Base-by-base conservation (phyloP, 2,888 invertebrate genomes). In the Patella pellucida region DNA sequence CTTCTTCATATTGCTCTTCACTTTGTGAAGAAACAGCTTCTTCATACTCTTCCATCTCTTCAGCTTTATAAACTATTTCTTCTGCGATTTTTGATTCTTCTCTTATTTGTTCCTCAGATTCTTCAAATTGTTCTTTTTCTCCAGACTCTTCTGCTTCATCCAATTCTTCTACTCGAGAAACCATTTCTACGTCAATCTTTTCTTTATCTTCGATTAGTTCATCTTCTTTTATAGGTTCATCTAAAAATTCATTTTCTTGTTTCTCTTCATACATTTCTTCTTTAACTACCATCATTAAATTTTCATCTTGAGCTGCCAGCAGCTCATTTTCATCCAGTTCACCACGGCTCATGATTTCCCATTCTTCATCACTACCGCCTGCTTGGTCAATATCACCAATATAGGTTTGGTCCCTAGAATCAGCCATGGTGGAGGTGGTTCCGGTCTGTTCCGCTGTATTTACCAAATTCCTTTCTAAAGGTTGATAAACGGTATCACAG, bases 271-370 rank as follows among this genome's bases (percentile, higher is more conserved):
- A 52, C 11, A 31, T 51, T 54, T 74, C 41, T 69, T 69, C 54
- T 52, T 16, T 52, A 31, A 56, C 56, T 14, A 73, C 68, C 12
- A 67, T 70, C 75, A 75, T 75, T 68, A 75, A 50, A 71, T 71
- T 68, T 52, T 27, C 67, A 72, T 75, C 68, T 15, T 52, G 69
- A 16, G 77, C 77, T 12, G 71, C 73, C 16, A 14, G 69, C n/a
- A 77, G 71, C 68, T 79, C 77, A 7, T 77, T 76, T 4, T 62
- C 62, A 62, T 62, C 23, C 11, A 80, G 67, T 50, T 85, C 84
- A 5, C 80, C 78, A 23, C 78, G 80, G n/a, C 85, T 84, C 14
- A 86, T 78, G 50, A 85, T 74, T 79, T 86, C 87, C 85, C 86
- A 86, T 16, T 83, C 84, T 23, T 83, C 81, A 68, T 80, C 79